Evolutionary conservation across 2,113 vertebrate species (phyloP).

Genomic region (Anarrhichthys ocellatus): DNA sequence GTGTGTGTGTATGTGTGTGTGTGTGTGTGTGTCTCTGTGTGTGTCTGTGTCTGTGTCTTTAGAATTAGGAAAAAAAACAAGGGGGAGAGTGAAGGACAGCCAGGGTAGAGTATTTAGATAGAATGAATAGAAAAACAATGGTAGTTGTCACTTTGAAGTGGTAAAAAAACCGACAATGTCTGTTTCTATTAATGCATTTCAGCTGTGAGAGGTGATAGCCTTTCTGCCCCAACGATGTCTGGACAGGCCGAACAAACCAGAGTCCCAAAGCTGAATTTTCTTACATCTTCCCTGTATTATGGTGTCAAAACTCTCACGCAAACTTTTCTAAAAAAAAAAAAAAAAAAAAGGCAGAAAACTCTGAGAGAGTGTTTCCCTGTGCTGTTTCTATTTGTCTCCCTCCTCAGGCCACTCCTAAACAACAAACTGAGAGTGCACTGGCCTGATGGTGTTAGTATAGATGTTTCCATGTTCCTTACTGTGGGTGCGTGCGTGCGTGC

Average conservation of each 20-base stretch:
- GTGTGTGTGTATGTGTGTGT: not conserved
- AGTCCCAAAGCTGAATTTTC: constrained; percentile 1
- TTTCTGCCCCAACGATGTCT: not conserved
- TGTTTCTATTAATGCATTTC: not conserved
- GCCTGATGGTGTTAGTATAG: constrained; percentile 37
- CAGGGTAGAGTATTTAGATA: constrained; percentile 7
- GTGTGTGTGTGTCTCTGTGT: not conserved
- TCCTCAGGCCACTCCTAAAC: constrained; percentile 47
- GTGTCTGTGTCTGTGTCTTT: not conserved
- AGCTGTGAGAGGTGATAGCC: not conserved
- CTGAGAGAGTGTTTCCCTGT: not conserved
- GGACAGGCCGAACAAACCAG: not conserved
- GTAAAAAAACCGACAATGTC: not conserved
- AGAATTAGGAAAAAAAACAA: constrained; percentile 19
- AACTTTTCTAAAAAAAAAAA: constrained; percentile 23
- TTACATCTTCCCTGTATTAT: not conserved
- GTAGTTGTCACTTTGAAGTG: not conserved
- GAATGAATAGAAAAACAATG: constrained; percentile 20
- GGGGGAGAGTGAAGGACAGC: not conserved
- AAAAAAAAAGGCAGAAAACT: constrained; percentile 6
- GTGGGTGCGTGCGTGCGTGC: constrained; percentile 26
- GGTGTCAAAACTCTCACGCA: constrained; percentile 7
- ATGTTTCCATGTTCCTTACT: constrained; percentile 37
- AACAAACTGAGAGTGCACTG: constrained; percentile 46
- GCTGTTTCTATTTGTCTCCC: constrained; percentile 7